A percentile compares a stretch with the other conserved stretches of the same genome.
Conservation (phyloP, 2,113 vertebrate genomes). For the Emydura subglobosa region DNA sequence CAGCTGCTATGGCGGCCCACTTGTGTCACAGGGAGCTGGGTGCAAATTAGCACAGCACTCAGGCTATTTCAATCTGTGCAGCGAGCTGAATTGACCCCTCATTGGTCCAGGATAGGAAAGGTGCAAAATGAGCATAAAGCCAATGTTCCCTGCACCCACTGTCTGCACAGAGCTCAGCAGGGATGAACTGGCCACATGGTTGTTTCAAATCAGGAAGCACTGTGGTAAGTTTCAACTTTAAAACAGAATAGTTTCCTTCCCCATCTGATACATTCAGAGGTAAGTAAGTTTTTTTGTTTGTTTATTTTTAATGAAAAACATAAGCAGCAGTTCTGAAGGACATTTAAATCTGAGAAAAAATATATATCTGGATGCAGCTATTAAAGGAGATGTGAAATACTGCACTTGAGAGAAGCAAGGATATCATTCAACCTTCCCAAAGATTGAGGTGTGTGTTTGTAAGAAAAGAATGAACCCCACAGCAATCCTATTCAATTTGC, state of each 20-base stretch:
- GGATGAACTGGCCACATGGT: rapidly evolving
- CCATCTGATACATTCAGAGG: not conserved
- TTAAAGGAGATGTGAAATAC: not conserved
- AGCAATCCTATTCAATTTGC: rapidly evolving
- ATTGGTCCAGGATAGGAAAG: not conserved
- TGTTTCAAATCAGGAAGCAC: not conserved
- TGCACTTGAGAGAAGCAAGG: not conserved
- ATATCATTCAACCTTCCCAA: not conserved
- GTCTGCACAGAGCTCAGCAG: not conserved
- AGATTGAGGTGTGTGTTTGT: too few species aligned
- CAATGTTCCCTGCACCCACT: rapidly evolving
- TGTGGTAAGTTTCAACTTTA: not conserved
- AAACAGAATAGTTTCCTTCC: not conserved
- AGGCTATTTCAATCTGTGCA: rapidly evolving
- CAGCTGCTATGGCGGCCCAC: rapidly evolving
- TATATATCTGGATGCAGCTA: not conserved
- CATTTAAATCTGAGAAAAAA: not conserved
- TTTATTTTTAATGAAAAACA: too few species aligned
- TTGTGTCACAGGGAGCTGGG: not conserved
- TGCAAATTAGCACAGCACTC: not conserved
- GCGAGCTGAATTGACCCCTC: not conserved
- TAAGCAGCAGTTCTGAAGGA: not conserved
- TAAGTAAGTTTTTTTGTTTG: too few species aligned
- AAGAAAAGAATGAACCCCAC: not conserved
- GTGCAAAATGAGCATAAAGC: not conserved